Percentiles rank a stretch among this genome's conserved stretches.
Conservation (phyloP, 2,888 invertebrate species). For the Mallateleia sp. region DNA sequence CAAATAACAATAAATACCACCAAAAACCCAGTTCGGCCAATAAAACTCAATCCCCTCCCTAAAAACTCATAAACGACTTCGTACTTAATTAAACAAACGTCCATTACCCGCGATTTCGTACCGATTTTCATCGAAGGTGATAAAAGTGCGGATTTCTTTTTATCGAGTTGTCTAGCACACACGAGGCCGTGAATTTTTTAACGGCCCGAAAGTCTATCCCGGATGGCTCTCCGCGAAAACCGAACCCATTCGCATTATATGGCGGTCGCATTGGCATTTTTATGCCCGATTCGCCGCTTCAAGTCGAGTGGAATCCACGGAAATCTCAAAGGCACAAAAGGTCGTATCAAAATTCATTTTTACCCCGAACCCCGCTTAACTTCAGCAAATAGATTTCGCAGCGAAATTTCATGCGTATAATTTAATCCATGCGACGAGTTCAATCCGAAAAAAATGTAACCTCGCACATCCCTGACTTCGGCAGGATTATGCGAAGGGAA, state of each 20-base stretch:
- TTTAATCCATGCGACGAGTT: background rate
- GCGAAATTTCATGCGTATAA: conserved; percentile 7
- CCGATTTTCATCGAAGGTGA: too few relatives aligned
- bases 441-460: conserved; percentile 17
- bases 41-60: too few relatives aligned
- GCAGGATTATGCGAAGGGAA: conserved; percentile 20
- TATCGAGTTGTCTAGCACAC: conserved; percentile 2
- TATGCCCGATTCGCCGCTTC: background rate
- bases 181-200: conserved; percentile 5
- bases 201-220: conserved; percentile 1
- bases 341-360: background rate
- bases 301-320: too few relatives aligned
- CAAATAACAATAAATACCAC: too few relatives aligned
- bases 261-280: conserved; percentile 3
- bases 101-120: too few relatives aligned
- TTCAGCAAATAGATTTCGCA: too few relatives aligned
- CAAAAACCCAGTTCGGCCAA: too few relatives aligned
- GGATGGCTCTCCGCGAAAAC: too few relatives aligned
- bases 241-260: too few relatives aligned
- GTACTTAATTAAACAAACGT: too few relatives aligned
- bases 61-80: conserved; percentile 34
- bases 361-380: background rate
- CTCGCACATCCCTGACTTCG: background rate
- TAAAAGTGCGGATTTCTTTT: too few relatives aligned
- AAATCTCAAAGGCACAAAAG: background rate